phyloP scores from a whole-genome alignment of 2,797 vertebrate species.

The Chrysocyon brachyurus region DNA sequence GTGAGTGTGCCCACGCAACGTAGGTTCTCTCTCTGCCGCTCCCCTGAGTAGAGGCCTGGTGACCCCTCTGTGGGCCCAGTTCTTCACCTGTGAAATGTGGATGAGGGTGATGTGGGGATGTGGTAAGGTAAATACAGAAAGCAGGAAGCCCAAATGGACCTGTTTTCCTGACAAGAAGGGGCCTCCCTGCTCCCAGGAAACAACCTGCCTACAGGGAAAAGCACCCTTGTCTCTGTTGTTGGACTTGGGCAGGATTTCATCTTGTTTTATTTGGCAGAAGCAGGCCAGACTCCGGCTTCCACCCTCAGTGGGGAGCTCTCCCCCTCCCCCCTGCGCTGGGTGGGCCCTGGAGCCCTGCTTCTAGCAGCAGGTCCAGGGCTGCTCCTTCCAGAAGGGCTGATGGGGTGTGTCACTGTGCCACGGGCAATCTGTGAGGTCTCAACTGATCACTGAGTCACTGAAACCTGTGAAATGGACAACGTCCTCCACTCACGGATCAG shows the following conservation, averaged over 20 bases:
- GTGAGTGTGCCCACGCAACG: no score
- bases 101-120: background rate
- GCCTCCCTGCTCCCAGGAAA: background rate
- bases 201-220: background rate
- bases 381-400: background rate
- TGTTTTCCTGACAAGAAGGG: background rate
- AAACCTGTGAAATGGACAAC: background rate
- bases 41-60: background rate
- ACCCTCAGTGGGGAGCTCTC: background rate
- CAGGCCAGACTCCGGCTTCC: background rate
- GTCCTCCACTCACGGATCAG: background rate
- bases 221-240: background rate
- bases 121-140: background rate
- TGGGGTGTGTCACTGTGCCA: fast-evolving
- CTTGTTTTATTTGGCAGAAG: background rate
- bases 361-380: background rate
- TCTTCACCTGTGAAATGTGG: background rate
- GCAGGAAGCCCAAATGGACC: background rate
- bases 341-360: background rate
- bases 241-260: background rate
- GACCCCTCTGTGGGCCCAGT: background rate
- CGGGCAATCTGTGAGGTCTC: background rate
- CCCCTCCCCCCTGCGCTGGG: background rate
- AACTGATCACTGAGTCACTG: background rate
- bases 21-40: background rate